These are phyloP conservation scores for Harpagus bidentatus DNA, from an alignment of 2,113 vertebrate species.

Conservation along the genomic window DNA sequence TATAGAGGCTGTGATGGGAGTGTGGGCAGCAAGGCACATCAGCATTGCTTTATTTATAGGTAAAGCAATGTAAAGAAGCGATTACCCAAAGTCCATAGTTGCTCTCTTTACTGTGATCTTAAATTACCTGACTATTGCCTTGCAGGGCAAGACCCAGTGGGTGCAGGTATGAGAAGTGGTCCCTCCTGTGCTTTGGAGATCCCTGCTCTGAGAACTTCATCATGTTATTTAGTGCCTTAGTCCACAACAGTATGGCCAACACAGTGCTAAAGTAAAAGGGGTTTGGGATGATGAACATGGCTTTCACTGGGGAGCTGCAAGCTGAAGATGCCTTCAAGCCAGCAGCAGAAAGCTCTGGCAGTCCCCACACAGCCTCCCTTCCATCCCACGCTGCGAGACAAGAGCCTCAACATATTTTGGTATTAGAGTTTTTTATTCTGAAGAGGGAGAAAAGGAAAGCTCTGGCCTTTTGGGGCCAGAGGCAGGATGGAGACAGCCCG, in stretches of 20 bases:
- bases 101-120: background rate
- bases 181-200: background rate
- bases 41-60: background rate
- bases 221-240: fast-evolving
- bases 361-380: too few species aligned
- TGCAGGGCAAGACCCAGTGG: background rate
- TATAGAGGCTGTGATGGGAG: background rate
- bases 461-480: background rate
- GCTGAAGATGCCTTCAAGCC: background rate
- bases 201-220: fast-evolving
- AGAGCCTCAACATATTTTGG: background rate
- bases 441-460: background rate
- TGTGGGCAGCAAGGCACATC: background rate
- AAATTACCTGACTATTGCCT: background rate
- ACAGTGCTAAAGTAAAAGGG: background rate
- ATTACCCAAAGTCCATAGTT: background rate
- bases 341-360: background rate
- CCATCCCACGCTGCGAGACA: fast-evolving
- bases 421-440: background rate
- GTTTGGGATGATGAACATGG: background rate
- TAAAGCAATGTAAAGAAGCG: fast-evolving
- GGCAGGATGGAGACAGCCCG: background rate
- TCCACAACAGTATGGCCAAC: fast-evolving
- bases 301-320: background rate
- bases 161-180: background rate